Base-by-base conservation (phyloP, 2,113 vertebrate genomes). In the Onychorhynchus coronatus region DNA sequence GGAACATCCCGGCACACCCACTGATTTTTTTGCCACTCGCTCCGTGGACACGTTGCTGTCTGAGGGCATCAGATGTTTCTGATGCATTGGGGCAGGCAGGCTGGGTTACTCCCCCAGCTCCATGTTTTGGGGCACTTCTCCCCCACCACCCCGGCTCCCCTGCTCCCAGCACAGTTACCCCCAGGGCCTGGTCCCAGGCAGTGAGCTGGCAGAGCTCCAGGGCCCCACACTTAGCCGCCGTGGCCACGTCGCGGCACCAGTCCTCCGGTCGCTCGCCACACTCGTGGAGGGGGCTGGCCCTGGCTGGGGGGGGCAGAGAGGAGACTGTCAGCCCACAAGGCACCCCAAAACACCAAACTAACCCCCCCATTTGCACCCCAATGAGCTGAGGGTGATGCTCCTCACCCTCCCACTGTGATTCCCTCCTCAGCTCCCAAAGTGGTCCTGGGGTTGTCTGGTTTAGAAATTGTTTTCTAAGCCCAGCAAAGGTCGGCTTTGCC, bases 181-280 rank as follows among this genome's bases (percentile, higher is more conserved):
- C 97, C 4, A 98, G 97, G 1, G 98, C 97, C 80, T 98, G 98
- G 97, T 97, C 98, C 99, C 99, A 99, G 33, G 98, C 98, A 0
- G 97, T 98, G 95, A 99, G 98, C 91, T 91, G 98, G 94, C 99
- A 99, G 88, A 99, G 98, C 77, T 97, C 78, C 72, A 99, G 96
- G 0, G 98, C 98, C 25, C 98, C 98, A 3, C 99, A 99, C 58
- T 98, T 97, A 5, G 98, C 97, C 0, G 99, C 99, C 0, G 98
- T 98, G 89, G 94, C 98, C 68, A 98, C 89, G 5, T 99, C 98
- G 10, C 98, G 98, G 91, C 99, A 99, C 99, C 99, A 99, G 93
- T 99, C 98, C n/a, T 97, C 97, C 2, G 99, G 98, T 62, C 97
- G 98, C 46, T 98, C 96, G 5, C 97, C 96, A 49, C 99, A 99